These are phyloP conservation scores for Drosophila repleta DNA, from an alignment of 1,140 invertebrate species.

Conservation along the genomic window DNA sequence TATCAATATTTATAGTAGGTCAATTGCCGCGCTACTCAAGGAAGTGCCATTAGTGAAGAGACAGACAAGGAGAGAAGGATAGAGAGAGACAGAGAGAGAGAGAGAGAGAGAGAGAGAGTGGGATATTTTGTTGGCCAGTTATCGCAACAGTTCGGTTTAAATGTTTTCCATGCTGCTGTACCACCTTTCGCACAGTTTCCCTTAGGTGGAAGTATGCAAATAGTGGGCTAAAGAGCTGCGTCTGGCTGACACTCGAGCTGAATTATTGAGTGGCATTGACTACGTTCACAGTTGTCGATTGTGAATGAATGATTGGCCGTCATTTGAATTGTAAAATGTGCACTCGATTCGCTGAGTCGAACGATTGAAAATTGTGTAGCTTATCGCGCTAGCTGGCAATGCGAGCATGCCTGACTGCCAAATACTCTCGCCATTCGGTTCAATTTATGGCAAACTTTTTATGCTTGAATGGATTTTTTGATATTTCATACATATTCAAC, in stretches of 20 bases:
- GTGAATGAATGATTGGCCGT: slow-evolving; percentile 36
- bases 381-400: neutral
- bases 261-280: slow-evolving; percentile 40
- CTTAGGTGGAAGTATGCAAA: slow-evolving; percentile 20
- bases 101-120: too few relatives aligned
- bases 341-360: slow-evolving; percentile 41
- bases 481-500: too few relatives aligned
- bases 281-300: slow-evolving; percentile 10
- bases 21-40: slow-evolving; percentile 9
- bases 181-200: neutral
- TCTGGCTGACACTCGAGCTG: slow-evolving; percentile 19
- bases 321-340: slow-evolving; percentile 53
- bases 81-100: too few relatives aligned
- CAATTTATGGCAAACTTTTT: too few relatives aligned
- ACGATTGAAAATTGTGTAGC: slow-evolving; percentile 30
- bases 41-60: slow-evolving; percentile 14
- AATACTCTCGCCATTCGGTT: neutral
- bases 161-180: slow-evolving; percentile 12
- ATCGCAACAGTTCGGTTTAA: slow-evolving; percentile 29
- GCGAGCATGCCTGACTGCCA: neutral
- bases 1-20: slow-evolving; percentile 28
- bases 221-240: neutral
- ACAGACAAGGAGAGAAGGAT: too few relatives aligned
- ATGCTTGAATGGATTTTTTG: too few relatives aligned
- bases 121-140: slow-evolving; percentile 24